Conservation (phyloP, 1,140 invertebrate species). For the Drosophila biarmipes region DNA sequence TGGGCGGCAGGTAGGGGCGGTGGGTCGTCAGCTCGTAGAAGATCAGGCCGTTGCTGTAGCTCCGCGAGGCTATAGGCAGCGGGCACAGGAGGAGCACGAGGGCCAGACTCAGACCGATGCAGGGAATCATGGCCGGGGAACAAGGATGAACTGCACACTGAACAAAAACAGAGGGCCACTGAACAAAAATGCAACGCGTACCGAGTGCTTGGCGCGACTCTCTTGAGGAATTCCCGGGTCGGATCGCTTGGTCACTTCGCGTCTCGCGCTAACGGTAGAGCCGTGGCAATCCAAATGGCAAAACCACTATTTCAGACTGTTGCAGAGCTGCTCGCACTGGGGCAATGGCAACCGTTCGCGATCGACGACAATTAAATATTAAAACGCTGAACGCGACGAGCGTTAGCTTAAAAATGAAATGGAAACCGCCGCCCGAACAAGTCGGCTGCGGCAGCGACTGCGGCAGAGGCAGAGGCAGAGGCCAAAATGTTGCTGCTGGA, state of each 20-base stretch:
- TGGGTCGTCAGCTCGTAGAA: conserved; percentile 71
- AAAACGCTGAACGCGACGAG: conserved; percentile 66
- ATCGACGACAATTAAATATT: conserved; percentile 78
- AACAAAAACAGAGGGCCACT: conserved; percentile 11
- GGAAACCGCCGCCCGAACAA: conserved; percentile 54
- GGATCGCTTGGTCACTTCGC: background rate
- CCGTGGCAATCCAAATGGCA: conserved; percentile 13
- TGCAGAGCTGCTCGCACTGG: conserved; percentile 6
- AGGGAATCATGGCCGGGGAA: conserved; percentile 4
- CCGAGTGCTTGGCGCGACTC: background rate
- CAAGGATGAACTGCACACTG: background rate
- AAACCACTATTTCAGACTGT: conserved; percentile 12
- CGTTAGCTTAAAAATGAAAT: conserved; percentile 84
- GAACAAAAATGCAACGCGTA: conserved; percentile 43
- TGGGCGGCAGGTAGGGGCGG: conserved; percentile 67
- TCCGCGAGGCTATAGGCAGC: conserved; percentile 37
- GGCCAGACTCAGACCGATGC: conserved; percentile 16
- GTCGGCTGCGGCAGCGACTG: conserved; percentile 1
- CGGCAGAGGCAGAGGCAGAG: conserved; percentile 8
- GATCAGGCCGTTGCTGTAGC: conserved; percentile 76
- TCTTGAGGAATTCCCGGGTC: conserved; percentile 1
- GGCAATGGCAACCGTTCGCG: conserved; percentile 65
- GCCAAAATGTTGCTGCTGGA: conserved; percentile 14
- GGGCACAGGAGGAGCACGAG: conserved; percentile 12
- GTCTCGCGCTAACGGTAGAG: conserved; percentile 11